A percentile compares a stretch with the other conserved stretches of the same genome.
Conservation (phyloP, 2,888 invertebrate species). For the Diaprepes abbreviatus region DNA sequence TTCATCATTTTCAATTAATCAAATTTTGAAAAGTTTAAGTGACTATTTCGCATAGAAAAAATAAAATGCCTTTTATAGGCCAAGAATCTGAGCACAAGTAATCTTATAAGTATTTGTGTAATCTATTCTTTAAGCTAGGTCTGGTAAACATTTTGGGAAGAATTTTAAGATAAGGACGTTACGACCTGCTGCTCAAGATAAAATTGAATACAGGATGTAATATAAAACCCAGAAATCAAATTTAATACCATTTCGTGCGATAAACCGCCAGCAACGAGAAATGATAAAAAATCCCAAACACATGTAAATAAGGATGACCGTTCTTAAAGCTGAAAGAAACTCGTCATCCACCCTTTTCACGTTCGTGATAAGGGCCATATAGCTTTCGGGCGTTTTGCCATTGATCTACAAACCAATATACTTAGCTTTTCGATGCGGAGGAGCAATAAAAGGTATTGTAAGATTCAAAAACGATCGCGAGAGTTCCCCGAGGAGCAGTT, state of each 20-base stretch:
- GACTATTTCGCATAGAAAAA: too few species aligned
- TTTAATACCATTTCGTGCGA: constrained; percentile 36
- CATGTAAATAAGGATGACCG: constrained; percentile 62
- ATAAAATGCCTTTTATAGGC: too few species aligned
- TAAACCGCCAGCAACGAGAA: constrained; percentile 40
- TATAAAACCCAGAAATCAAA: constrained; percentile 43
- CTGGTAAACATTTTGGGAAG: not conserved
- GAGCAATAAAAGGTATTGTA: constrained; percentile 63
- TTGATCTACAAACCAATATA: constrained; percentile 64
- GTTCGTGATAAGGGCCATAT: constrained; percentile 57
- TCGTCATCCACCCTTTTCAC: constrained; percentile 56
- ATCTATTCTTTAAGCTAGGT: not conserved
- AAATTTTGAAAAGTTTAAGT: too few species aligned
- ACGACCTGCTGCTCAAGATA: constrained; percentile 13
- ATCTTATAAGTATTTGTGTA: too few species aligned
- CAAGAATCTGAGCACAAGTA: too few species aligned
- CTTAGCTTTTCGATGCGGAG: constrained; percentile 53
- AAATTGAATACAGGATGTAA: constrained; percentile 18
- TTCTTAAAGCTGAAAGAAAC: constrained; percentile 49
- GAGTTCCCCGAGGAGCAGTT: constrained; percentile 24
- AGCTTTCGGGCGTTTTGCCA: constrained; percentile 58
- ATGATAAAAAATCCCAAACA: constrained; percentile 48
- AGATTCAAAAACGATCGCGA: constrained; percentile 55
- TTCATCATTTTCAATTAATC: too few species aligned
- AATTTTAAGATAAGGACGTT: not conserved